These are phyloP conservation scores for Enteromius anoplus DNA, from an alignment of 2,797 vertebrate genomes.

Conservation along the genomic window DNA sequence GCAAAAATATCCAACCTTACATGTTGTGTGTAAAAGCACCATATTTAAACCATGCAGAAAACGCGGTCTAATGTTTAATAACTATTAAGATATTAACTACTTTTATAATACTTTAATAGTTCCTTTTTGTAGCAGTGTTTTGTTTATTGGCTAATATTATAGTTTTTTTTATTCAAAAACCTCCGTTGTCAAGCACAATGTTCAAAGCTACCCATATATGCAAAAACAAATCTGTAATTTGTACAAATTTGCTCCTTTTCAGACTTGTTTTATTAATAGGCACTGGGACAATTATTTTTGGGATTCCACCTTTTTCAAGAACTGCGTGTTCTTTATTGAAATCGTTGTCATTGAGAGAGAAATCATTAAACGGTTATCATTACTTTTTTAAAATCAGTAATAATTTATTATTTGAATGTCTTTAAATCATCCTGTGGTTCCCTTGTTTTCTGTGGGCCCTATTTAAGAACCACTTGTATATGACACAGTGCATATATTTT, in stretches of 20 bases:
- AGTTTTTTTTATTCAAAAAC: background rate
- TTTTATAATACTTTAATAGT: background rate
- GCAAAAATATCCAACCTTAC: background rate
- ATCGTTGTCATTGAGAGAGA: background rate
- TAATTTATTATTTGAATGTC: background rate
- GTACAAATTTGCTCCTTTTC: background rate
- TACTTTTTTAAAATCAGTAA: background rate
- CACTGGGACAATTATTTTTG: background rate
- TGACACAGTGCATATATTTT: background rate
- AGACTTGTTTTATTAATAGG: background rate
- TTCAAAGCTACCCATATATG: background rate
- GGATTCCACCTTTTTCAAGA: background rate
- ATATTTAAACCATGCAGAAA: background rate
- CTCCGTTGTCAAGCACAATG: background rate
- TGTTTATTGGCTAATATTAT: background rate
- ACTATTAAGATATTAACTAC: background rate
- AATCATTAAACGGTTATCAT: background rate
- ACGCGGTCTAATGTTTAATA: background rate
- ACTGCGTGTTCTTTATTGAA: background rate
- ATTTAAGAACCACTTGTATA: background rate
- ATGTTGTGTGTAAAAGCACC: background rate
- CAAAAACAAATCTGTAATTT: background rate
- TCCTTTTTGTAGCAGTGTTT: background rate
- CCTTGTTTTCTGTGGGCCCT: background rate
- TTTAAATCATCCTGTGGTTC: background rate